Percentiles rank a stretch among this genome's conserved stretches.
Evolutionary conservation across 2,888 invertebrate genomes (phyloP).

Genomic region (Sinodicranocentrus sp.): DNA sequence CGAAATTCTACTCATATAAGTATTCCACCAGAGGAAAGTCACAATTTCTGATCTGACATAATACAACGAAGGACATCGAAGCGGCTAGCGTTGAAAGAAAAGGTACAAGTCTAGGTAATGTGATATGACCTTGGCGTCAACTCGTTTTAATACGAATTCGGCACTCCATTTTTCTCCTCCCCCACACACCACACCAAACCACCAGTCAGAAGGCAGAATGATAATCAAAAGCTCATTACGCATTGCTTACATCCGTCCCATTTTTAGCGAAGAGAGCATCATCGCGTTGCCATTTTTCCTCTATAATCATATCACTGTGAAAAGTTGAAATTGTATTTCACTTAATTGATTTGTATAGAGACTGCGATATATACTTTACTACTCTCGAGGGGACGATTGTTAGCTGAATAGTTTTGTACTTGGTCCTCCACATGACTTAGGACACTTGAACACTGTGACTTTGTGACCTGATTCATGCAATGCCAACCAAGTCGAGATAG

Average conservation of each 20-base stretch:
- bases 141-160: no score
- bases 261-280: neutral
- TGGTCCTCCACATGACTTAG: slow-evolving; percentile 38
- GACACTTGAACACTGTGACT: slow-evolving; percentile 50
- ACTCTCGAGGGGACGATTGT: neutral
- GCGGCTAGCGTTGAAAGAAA: no score
- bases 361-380: neutral
- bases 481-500: slow-evolving; percentile 24
- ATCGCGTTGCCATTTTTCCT: neutral
- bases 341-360: neutral
- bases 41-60: no score
- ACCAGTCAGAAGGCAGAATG: no score
- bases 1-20: no score
- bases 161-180: no score
- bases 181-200: no score
- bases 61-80: no score
- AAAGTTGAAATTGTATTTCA: neutral
- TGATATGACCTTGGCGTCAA: no score
- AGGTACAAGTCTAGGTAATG: no score
- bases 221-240: slow-evolving; percentile 17
- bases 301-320: neutral
- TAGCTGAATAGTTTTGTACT: neutral
- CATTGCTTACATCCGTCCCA: neutral
- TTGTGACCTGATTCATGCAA: slow-evolving; percentile 54
- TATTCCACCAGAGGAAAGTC: no score